Base-by-base conservation (phyloP, 1,140 invertebrate genomes). In the Ericerus pela region DNA sequence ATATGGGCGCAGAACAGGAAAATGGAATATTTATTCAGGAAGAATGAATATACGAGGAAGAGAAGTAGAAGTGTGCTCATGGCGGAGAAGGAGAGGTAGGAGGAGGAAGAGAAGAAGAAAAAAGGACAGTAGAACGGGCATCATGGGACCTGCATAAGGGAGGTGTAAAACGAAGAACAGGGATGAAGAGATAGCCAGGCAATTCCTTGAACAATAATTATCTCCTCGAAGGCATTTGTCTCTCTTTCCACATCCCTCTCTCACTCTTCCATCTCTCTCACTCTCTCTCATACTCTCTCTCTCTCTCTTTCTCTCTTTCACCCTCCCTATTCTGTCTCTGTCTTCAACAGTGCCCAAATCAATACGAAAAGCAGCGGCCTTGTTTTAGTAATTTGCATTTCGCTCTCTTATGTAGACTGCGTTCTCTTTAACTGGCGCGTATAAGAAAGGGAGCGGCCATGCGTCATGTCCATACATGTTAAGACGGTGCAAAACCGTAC, bases 361-460 rank as follows among this genome's bases (percentile, higher is more conserved):
- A 58, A 58, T 58, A 58, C 57, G 38, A 52, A 53, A 57, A 51
- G 51, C 51, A 16, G n/a, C 6, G 26, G 52, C 24, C 47, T 38
- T 43, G 38, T 58, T 53, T 52, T 54, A 54, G 57, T 58, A 58
- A 58, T 58, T 58, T 58, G 57, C 57, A 58, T 58, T 58, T 58
- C 57, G 26, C 57, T 58, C 51, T 43, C 57, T 58, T 47, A 47
- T 24, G 41, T 47, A 47, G n/a, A n/a, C 54, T 47, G 30, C 52
- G 28, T 58, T 38, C 29, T 16, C 30, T 37, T 6, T 53, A 28
- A 31, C 51, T 31, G 51, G 26, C 53, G n/a, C n/a, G n/a, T n/a
- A 27, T n/a, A 43, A 52, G 33, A 5, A 54, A 53, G 52, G 56
- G 37, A 41, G 56, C 53, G 51, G 53, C 53, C 57, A 41, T 58